Percentiles rank a stretch among this genome's conserved stretches.
phyloP scores from a whole-genome alignment of 2,888 invertebrate species.

The Brachynemurus nebulosus region DNA sequence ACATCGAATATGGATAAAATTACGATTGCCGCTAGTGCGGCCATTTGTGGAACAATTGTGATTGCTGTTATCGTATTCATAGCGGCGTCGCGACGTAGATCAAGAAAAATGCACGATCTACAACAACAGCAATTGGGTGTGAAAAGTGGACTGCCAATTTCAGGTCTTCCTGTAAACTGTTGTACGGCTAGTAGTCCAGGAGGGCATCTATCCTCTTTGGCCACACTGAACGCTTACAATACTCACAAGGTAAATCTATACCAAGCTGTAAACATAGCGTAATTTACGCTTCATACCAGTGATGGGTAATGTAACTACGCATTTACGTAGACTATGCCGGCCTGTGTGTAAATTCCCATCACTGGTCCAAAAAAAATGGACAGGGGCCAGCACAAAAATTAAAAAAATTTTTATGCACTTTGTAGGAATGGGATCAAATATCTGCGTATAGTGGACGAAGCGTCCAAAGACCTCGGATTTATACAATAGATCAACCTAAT shows the following conservation, averaged over 20 bases:
- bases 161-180: constrained; percentile 66
- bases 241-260: constrained; percentile 50
- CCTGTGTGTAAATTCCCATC: too few species aligned
- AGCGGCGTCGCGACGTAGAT: constrained; percentile 67
- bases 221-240: constrained; percentile 72
- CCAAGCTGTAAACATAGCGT: neutral
- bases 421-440: constrained; percentile 69
- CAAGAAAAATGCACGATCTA: constrained; percentile 58
- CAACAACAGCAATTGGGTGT: constrained; percentile 46
- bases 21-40: constrained; percentile 85
- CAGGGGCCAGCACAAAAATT: too few species aligned
- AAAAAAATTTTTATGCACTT: constrained; percentile 3
- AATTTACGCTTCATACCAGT: too few species aligned
- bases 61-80: constrained; percentile 83
- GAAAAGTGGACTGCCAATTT: constrained; percentile 50
- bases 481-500: constrained; percentile 50
- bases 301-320: too few species aligned
- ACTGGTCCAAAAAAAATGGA: too few species aligned
- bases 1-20: constrained; percentile 90
- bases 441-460: constrained; percentile 85
- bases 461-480: constrained; percentile 77
- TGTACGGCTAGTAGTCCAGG: constrained; percentile 68
- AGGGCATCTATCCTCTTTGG: constrained; percentile 68
- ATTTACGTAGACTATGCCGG: too few species aligned
- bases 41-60: constrained; percentile 84